Base-by-base conservation (phyloP, 2,797 vertebrate species). In the Distichodus sexfasciatus region DNA sequence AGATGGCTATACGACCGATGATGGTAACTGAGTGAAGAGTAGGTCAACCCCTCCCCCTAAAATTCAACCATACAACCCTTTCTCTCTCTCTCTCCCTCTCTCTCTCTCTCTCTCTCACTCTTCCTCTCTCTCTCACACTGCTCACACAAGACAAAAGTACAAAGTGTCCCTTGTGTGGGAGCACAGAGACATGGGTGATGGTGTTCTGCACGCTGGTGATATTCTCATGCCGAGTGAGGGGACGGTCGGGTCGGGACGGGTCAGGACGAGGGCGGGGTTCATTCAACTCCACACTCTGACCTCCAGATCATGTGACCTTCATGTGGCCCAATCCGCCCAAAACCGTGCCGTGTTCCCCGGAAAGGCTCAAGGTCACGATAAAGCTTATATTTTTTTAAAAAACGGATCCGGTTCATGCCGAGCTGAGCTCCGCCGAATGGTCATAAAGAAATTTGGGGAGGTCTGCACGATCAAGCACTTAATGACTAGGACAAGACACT, bases 131-230 rank as follows among this genome's bases (percentile, higher is more conserved):
- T 24, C 15, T 54, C 7, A 3, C 76, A 71, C 70, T 75, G 80
- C 81, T 78, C 72, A 83, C 82, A 75, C 75, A 48, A 41, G 61
- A 81, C 70, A 70, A 85, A 84, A 85, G 82, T 76, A 90, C 87
- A 92, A 88, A 87, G 84, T 65, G 77, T 82, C 82, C 78, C 83
- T 86, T 90, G 84, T 90, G 78, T 76, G 74, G 67, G 77, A 83
- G 85, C 81, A 86, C 85, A 85, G 84, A 87, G 87, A 82, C 79
- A 85, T 81, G 84, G 87, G 81, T 85, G 85, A 88, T 81, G 80
- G 78, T 76, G 79, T 78, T 84, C 84, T 81, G 86, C 85, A 84
- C 85, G 81, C 68, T 77, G 59, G 78, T 82, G 77, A 81, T 85
- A 70, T 76, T 76, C 82, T 90, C 82, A 54, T 48, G 50, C 36